Conservation (phyloP, 2,113 vertebrate genomes). For the cattle (Bos taurus) region DNA sequence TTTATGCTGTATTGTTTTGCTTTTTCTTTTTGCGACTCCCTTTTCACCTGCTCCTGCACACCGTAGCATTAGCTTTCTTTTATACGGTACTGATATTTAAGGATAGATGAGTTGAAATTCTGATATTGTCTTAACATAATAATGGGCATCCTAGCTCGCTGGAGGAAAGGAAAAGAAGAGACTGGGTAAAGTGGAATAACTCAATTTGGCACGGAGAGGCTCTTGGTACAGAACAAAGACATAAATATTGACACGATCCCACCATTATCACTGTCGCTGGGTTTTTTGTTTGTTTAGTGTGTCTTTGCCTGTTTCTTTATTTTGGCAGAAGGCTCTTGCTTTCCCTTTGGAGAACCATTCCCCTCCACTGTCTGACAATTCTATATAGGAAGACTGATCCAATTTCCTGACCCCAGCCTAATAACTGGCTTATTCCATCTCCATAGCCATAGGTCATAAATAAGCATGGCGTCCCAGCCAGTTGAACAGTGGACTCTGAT, state of each 20-base stretch:
- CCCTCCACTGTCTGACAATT: not conserved
- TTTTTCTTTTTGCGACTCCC: not conserved
- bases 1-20: not conserved
- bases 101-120: not conserved
- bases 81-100: not conserved
- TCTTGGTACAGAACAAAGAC: not conserved
- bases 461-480: not conserved
- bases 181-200: not conserved
- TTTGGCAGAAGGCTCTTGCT: not conserved
- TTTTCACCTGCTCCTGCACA: not conserved
- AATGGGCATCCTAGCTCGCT: not conserved
- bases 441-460: not conserved
- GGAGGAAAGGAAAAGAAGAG: not conserved
- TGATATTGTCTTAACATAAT: not conserved
- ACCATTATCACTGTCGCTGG: not conserved
- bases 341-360: not conserved
- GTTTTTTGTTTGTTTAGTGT: not conserved
- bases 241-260: not conserved
- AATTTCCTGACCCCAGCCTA: not conserved
- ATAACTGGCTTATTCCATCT: not conserved
- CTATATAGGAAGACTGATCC: not conserved
- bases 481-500: not conserved
- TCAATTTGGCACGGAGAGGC: not conserved
- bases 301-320: not conserved
- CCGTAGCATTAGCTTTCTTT: not conserved